A percentile compares a stretch with the other conserved stretches of the same genome.
Evolutionary conservation across 2,113 vertebrate genomes (phyloP).

Genomic region (Emydura subglobosa): DNA sequence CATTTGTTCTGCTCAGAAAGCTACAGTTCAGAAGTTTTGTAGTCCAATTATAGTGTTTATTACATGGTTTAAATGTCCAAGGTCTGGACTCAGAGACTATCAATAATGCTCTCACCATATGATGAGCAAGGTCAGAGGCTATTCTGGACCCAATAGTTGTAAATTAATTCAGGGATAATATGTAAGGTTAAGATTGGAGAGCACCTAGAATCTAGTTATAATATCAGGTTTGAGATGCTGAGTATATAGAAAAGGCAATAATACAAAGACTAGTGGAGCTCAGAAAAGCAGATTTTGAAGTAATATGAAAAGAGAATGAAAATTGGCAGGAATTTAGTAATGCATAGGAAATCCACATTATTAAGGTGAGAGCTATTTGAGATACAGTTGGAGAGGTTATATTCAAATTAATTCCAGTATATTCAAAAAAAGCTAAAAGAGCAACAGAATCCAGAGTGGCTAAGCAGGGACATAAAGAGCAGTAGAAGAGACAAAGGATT

Average conservation of each 20-base stretch:
- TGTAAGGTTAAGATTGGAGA: slow-evolving; percentile 32
- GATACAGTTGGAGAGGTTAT: background rate
- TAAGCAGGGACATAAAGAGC: background rate
- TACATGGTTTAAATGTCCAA: slow-evolving; percentile 1
- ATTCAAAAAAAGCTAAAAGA: background rate
- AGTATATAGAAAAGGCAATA: slow-evolving; percentile 21
- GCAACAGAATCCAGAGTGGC: background rate
- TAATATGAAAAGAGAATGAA: background rate
- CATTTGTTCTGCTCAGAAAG: slow-evolving; percentile 32
- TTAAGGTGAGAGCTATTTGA: background rate
- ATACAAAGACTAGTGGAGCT: background rate
- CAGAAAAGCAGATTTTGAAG: slow-evolving; percentile 36
- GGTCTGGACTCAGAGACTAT: background rate
- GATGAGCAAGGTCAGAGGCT: slow-evolving; percentile 58
- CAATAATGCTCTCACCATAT: slow-evolving; percentile 12
- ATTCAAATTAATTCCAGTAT: slow-evolving; percentile 6
- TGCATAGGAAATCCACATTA: background rate
- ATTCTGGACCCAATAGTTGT: background rate
- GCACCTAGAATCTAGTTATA: background rate
- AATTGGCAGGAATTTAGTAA: slow-evolving; percentile 12
- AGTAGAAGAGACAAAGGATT: background rate
- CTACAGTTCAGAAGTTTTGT: slow-evolving; percentile 9
- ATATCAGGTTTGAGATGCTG: background rate
- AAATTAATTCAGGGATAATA: slow-evolving; percentile 43
- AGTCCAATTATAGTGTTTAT: slow-evolving; percentile 4